These are phyloP conservation scores for Trichogramma evanescens DNA, from an alignment of 2,888 invertebrate genomes.

Conservation along the genomic window DNA sequence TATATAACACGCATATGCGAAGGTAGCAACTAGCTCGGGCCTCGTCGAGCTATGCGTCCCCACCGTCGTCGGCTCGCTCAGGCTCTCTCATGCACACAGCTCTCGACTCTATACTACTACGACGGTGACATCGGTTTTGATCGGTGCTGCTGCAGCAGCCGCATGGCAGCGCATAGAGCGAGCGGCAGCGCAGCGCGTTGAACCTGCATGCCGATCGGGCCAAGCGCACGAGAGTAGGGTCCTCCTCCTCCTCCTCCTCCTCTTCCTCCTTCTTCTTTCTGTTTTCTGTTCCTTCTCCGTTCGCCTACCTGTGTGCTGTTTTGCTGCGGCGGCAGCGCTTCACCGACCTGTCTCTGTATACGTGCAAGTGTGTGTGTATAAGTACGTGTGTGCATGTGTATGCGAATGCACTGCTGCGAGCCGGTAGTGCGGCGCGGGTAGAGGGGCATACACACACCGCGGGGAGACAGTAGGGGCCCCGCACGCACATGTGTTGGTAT, in stretches of 20 bases:
- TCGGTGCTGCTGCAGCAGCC: neutral
- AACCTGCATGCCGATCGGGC: neutral
- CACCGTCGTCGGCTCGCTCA: no score
- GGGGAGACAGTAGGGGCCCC: slow-evolving; percentile 7
- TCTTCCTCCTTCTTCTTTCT: slow-evolving; percentile 29
- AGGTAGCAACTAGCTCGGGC: no score
- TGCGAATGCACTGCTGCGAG: slow-evolving; percentile 23
- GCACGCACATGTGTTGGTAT: slow-evolving; percentile 44
- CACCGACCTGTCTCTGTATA: slow-evolving; percentile 33
- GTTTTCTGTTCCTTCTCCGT: slow-evolving; percentile 2
- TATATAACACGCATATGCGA: no score
- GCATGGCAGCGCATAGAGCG: no score
- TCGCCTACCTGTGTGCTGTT: slow-evolving; percentile 19
- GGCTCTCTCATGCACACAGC: no score
- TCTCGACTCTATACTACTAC: no score
- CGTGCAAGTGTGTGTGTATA: no score
- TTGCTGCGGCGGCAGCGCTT: slow-evolving; percentile 18
- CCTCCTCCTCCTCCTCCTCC: slow-evolving; percentile 32
- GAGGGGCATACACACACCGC: neutral
- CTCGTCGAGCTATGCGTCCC: no score
- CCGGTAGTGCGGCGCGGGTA: slow-evolving; percentile 27
- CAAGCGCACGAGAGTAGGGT: neutral
- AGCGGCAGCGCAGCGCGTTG: neutral
- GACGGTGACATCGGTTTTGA: no score
- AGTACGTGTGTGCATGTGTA: no score